A percentile compares a stretch with the other conserved stretches of the same genome.
These are phyloP conservation scores for Littorina saxatilis DNA, from an alignment of 1,140 invertebrate genomes.

Conservation along the genomic window DNA sequence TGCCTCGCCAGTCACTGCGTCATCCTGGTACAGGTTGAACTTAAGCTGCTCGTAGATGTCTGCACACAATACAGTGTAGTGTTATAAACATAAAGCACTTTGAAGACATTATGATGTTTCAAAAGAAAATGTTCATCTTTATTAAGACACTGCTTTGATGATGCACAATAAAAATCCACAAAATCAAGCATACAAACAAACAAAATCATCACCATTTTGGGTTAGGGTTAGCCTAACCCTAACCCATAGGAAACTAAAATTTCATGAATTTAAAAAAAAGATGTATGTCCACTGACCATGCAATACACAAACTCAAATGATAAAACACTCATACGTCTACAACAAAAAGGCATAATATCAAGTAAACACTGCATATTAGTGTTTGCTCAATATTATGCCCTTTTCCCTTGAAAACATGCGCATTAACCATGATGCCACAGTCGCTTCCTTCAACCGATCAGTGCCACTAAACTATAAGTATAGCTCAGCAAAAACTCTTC, in stretches of 20 bases:
- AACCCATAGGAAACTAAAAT: too few species aligned
- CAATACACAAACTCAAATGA: background rate
- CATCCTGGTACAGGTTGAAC: slow-evolving; percentile 98
- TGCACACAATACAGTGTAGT: slow-evolving; percentile 46
- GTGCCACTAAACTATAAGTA: too few species aligned
- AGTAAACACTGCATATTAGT: too few species aligned
- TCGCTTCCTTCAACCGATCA: too few species aligned
- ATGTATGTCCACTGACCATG: too few species aligned
- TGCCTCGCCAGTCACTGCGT: slow-evolving; percentile 98
- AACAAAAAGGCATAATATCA: background rate
- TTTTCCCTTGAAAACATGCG: too few species aligned
- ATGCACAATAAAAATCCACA: background rate
- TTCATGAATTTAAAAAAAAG: too few species aligned
- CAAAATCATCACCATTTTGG: background rate
- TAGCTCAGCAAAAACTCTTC: too few species aligned
- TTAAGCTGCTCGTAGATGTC: slow-evolving; percentile 98
- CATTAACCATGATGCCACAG: too few species aligned
- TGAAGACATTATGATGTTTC: background rate
- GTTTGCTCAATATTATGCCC: too few species aligned
- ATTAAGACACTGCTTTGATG: background rate
- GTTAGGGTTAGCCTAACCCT: too few species aligned
- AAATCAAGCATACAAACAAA: background rate
- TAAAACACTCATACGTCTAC: background rate
- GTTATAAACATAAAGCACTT: background rate
- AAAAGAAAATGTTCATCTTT: background rate